A percentile compares a stretch with the other conserved stretches of the same genome.
phyloP scores from a whole-genome alignment of 92 coral and sea anemone species.

The Nematostella vectensis region DNA sequence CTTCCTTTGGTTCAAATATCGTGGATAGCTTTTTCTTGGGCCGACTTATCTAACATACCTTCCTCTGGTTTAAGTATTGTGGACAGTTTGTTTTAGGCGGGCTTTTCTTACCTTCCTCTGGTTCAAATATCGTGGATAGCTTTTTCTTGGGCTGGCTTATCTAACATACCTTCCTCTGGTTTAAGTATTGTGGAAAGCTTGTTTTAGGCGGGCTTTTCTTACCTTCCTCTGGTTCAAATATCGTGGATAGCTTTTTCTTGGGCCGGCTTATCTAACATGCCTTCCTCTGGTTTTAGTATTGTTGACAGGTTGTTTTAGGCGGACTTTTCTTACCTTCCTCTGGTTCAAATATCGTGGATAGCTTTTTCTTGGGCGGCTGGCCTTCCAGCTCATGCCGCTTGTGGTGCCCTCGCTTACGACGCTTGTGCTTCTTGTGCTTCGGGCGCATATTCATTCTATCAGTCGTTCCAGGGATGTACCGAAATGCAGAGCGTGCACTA shows the following conservation, averaged over 20 bases:
- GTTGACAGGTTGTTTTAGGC: background rate
- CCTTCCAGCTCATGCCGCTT: conserved; percentile 13
- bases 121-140: conserved; percentile 50
- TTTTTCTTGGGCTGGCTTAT: conserved; percentile 48
- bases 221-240: conserved; percentile 42
- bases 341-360: conserved; percentile 59
- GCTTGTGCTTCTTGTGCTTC: conserved; percentile 30
- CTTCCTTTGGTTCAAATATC: conserved; percentile 46
- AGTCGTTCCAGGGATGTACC: background rate
- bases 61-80: no score
- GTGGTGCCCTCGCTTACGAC: conserved; percentile 20
- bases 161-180: no score
- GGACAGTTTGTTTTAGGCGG: no score
- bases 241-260: conserved; percentile 49
- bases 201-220: no score
- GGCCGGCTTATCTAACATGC: conserved; percentile 2
- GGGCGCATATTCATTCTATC: conserved; percentile 12
- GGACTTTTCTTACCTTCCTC: conserved; percentile 23
- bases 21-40: conserved; percentile 53
- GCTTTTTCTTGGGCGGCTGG: conserved; percentile 46
- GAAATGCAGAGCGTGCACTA: no score
- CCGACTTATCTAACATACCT: no score
- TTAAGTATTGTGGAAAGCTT: no score
- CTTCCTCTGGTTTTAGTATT: background rate
- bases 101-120: no score